These are phyloP conservation scores for Sapayoa aenigma DNA, from an alignment of 2,113 vertebrate species.

Conservation along the genomic window DNA sequence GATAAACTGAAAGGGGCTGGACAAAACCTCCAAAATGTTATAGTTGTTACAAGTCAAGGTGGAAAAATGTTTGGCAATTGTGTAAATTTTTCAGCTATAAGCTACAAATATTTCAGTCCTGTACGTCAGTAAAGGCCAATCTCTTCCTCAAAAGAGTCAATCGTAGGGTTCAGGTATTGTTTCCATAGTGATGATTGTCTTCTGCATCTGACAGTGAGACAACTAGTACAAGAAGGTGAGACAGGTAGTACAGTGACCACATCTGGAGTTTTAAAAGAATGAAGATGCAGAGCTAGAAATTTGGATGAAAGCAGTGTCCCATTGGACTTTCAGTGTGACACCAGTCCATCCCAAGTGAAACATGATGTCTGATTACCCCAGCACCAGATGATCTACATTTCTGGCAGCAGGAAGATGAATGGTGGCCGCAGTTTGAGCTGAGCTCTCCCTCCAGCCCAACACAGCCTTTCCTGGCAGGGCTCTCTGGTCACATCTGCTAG, in stretches of 20 bases:
- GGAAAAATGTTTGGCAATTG: background rate
- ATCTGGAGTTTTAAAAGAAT: background rate
- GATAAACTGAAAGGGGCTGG: background rate
- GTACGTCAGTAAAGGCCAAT: background rate
- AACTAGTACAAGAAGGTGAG: background rate
- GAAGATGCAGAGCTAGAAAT: background rate
- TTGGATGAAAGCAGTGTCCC: background rate
- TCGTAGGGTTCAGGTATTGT: background rate
- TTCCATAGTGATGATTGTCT: background rate
- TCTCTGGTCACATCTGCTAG: background rate
- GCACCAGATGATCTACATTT: background rate
- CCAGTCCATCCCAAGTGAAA: background rate
- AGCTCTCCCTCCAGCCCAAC: background rate
- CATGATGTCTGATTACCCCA: accelerated
- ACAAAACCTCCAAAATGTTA: background rate
- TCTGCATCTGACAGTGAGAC: background rate
- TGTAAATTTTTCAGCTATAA: background rate
- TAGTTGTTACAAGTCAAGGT: background rate
- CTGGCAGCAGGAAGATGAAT: background rate
- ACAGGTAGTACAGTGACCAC: background rate
- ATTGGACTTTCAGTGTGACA: background rate
- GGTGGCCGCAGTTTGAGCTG: background rate
- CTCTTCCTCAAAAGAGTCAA: background rate
- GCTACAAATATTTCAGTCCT: background rate
- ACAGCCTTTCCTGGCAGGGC: background rate